A percentile compares a stretch with the other conserved stretches of the same genome.
These are phyloP conservation scores for Eciton burchellii DNA, from an alignment of 1,140 invertebrate species.

Conservation along the genomic window DNA sequence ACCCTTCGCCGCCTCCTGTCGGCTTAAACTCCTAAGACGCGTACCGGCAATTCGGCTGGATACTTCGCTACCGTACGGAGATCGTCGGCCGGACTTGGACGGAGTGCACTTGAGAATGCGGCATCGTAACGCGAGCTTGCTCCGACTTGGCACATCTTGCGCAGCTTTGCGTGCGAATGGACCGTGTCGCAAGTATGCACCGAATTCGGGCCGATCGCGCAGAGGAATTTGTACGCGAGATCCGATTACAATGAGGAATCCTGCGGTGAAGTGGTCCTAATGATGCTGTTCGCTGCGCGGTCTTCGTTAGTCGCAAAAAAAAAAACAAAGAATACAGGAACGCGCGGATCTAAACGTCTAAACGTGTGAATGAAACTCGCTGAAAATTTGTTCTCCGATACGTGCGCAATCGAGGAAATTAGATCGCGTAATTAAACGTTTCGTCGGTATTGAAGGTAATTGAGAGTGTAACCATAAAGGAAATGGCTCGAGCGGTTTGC, in stretches of 20 bases:
- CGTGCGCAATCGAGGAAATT: not conserved
- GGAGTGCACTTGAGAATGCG: slow-evolving; percentile 32
- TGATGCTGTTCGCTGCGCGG: not conserved
- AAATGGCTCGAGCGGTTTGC: not conserved
- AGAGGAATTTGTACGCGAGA: slow-evolving; percentile 8
- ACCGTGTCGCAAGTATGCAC: slow-evolving; percentile 4
- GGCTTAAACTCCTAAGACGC: slow-evolving; percentile 51
- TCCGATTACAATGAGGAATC: not conserved
- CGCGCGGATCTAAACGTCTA: not conserved
- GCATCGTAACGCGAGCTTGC: slow-evolving; percentile 46
- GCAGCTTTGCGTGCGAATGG: slow-evolving; percentile 46
- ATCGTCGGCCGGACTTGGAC: slow-evolving; percentile 11
- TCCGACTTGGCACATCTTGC: slow-evolving; percentile 44
- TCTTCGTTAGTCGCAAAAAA: not conserved
- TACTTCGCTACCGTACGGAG: slow-evolving; percentile 22
- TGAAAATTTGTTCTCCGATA: not conserved
- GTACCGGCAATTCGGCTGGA: slow-evolving; percentile 20
- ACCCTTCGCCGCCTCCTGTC: slow-evolving; percentile 18
- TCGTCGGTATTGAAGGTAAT: not conserved
- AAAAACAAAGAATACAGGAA: not conserved
- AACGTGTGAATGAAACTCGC: not conserved
- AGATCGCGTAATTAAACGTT: not conserved
- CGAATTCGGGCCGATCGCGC: not conserved
- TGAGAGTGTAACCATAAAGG: slow-evolving; percentile 8
- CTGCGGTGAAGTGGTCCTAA: not conserved